Conservation (phyloP, 2,113 vertebrate genomes). For the Antigone vipio region DNA sequence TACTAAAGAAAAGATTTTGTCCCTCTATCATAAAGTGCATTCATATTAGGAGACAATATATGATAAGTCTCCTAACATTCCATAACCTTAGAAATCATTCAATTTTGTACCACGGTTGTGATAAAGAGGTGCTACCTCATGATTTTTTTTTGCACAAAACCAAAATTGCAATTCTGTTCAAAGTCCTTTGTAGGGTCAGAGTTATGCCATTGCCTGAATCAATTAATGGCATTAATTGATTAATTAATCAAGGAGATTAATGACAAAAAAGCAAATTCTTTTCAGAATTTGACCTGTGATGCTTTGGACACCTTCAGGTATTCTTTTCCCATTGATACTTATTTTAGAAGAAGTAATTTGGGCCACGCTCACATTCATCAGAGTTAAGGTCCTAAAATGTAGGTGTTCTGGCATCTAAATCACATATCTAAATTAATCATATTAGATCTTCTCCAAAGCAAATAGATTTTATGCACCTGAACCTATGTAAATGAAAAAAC, state of each 20-base stretch:
- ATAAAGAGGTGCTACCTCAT: background rate
- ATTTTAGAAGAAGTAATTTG: background rate
- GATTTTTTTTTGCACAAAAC: background rate
- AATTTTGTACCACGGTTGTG: background rate
- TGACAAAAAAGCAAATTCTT: rapidly evolving
- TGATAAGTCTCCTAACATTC: background rate
- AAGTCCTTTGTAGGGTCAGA: background rate
- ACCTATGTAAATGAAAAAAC: background rate
- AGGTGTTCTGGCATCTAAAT: background rate
- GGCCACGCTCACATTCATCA: background rate
- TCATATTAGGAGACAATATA: background rate
- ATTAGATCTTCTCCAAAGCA: background rate
- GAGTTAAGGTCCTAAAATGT: background rate
- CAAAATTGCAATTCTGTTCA: background rate
- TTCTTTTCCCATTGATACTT: background rate
- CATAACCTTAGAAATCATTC: background rate
- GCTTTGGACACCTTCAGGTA: background rate
- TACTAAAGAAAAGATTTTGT: background rate
- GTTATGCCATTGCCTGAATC: background rate
- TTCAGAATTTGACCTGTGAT: background rate
- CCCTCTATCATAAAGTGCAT: background rate
- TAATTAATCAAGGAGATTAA: background rate
- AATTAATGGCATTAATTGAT: too few relatives aligned
- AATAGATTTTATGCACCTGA: background rate
- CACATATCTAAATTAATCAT: background rate